Evolutionary conservation across 2,797 vertebrate genomes (phyloP), one percentile per base, ranked within the genome.

Genomic region (Jordanella pulchra): DNA sequence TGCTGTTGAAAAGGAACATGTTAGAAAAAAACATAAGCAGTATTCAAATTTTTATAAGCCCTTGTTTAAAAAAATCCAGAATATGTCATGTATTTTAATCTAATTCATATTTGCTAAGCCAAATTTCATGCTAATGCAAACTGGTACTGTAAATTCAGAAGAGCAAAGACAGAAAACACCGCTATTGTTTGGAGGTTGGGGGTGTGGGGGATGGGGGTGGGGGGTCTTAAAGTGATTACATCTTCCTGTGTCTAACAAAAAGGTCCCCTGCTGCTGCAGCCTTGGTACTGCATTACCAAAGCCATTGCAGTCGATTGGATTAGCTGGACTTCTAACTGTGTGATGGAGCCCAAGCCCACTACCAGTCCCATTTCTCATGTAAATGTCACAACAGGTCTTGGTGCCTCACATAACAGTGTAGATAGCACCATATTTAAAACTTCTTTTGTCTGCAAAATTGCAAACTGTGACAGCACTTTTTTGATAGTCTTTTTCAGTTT

Each of bases 251-350:
- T 87, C 90, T 83, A 92, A 94, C 95, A 96, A 96, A 96, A 93
- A 87, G 90, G 93, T 89, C 93, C 90, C 96, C 96, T 86, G 95
- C 95, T 96, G 96, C 92, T 95, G 87, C 89, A 93, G 92, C 94
- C 94, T 94, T 92, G 93, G 92, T 94, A 95, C 92, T 87, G 74
- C 94, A 89, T 42, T 85, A 88, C 92, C 93, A 92, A 91, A 92
- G 84, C 90, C 91, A 93, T 90, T 90, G 95, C 93, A 87, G 87
- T 93, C 96, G 96, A 97, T 96, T 96, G 96, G 96, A 97, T 98
- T 97, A 97, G 91, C 91, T 92, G 91, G 92, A 91, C 90, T 91
- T 92, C 95, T 95, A 87, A 94, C 94, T 92, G 91, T 90, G 94
- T 92, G 92, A 89, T 86, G 86, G 93, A 95, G 93, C 93, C 93